A percentile compares a stretch with the other conserved stretches of the same genome.
Conservation (phyloP, 2,113 vertebrate genomes). For the Phoenicopterus ruber region DNA sequence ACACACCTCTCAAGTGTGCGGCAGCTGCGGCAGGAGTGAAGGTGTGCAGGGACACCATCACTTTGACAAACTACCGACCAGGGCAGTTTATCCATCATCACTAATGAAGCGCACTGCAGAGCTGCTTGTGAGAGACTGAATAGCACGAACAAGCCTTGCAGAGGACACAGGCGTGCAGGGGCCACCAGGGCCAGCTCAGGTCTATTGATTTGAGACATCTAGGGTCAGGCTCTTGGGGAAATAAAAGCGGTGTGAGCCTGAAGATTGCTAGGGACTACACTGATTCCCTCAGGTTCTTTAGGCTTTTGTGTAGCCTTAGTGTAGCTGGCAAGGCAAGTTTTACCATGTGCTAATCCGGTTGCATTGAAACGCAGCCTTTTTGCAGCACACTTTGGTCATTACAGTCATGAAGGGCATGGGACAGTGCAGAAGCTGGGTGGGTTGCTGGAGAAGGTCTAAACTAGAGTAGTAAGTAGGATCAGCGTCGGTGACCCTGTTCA, state of each 20-base stretch:
- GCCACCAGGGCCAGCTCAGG: background rate
- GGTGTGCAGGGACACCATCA: rapidly evolving
- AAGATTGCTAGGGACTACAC: background rate
- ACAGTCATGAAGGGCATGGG: background rate
- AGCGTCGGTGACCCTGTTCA: background rate
- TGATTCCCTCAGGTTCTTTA: background rate
- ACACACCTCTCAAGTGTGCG: background rate
- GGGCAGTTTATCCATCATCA: background rate
- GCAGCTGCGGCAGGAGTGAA: background rate
- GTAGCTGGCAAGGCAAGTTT: background rate
- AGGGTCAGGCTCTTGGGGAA: background rate
- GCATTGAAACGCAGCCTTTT: rapidly evolving
- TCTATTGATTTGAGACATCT: background rate
- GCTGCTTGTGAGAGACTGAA: rapidly evolving
- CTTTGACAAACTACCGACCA: background rate
- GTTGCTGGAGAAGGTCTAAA: background rate
- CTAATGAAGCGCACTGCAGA: rapidly evolving
- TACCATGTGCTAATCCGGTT: background rate
- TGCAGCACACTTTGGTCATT: rapidly evolving
- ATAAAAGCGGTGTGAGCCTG: background rate
- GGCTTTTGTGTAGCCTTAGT: background rate
- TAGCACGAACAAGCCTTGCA: rapidly evolving
- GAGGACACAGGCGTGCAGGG: background rate
- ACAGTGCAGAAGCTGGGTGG: background rate
- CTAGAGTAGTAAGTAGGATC: background rate